Evolutionary conservation across 37 sponge, comb jelly and placozoan species (phyloP).

Genomic region (Agelas oroides): DNA sequence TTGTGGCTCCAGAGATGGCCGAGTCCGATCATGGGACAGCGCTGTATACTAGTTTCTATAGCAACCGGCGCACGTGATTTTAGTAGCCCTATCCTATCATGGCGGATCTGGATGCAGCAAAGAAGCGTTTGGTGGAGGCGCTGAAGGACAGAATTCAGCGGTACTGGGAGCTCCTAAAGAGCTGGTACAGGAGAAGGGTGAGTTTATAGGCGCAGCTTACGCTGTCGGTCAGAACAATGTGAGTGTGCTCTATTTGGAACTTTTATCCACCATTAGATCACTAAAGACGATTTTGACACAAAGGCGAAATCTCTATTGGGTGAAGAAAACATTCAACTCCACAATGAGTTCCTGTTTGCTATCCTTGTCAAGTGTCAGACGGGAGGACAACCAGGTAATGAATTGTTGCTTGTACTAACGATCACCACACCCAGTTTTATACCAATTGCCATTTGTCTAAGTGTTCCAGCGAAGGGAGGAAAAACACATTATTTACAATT

Average conservation of each 20-base stretch:
- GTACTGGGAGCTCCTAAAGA: conserved; percentile 83
- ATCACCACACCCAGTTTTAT: too few relatives aligned
- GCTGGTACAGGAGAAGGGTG: conserved; percentile 83
- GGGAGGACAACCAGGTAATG: neutral
- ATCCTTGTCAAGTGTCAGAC: conserved; percentile 87
- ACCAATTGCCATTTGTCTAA: too few relatives aligned
- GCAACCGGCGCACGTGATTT: neutral
- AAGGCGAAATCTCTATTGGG: conserved; percentile 76
- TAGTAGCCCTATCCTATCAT: neutral
- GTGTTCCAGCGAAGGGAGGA: too few relatives aligned
- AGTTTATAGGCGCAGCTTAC: too few relatives aligned
- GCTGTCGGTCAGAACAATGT: neutral
- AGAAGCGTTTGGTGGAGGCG: conserved; percentile 43
- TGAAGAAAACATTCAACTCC: conserved; percentile 70
- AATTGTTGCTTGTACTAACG: too few relatives aligned
- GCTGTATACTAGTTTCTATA: too few relatives aligned
- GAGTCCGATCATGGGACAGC: too few relatives aligned
- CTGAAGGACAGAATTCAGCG: conserved; percentile 46
- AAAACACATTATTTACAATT: too few relatives aligned
- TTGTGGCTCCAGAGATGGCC: too few relatives aligned
- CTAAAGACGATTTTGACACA: conserved; percentile 84
- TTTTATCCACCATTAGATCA: conserved; percentile 51
- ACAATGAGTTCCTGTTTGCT: conserved; percentile 92
- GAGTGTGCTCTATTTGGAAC: neutral
- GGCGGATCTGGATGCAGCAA: conserved; percentile 65